Evolutionary conservation across 2,113 vertebrate genomes (phyloP).

Genomic region (Aplodontia rufa): DNA sequence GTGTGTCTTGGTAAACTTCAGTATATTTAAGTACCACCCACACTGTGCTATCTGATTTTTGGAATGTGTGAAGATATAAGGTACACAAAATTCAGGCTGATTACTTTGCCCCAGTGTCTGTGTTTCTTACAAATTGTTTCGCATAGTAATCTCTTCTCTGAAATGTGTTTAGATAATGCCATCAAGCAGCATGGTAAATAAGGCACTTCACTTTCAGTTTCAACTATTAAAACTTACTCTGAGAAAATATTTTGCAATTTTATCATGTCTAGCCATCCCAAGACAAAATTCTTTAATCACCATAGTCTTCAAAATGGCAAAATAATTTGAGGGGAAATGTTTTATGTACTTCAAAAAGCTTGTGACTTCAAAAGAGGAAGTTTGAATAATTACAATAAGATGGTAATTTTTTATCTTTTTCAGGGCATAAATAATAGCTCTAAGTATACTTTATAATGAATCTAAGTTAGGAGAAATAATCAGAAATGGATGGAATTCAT

Average conservation of each 20-base stretch:
- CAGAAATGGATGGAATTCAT: neutral
- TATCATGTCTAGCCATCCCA: neutral
- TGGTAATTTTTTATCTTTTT: neutral
- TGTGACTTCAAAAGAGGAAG: neutral
- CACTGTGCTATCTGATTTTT: conserved; percentile 18
- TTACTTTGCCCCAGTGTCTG: conserved; percentile 53
- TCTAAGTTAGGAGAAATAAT: conserved; percentile 33
- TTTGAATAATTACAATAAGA: neutral
- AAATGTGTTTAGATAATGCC: neutral
- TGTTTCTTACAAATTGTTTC: neutral
- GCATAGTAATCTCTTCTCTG: conserved; percentile 15
- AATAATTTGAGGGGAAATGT: neutral
- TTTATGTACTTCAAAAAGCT: conserved; percentile 3
- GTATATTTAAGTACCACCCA: neutral
- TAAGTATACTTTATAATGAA: neutral
- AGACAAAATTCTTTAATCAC: neutral
- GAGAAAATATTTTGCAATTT: conserved; percentile 45
- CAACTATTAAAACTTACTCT: neutral
- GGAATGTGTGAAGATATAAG: conserved; percentile 47
- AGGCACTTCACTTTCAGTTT: neutral
- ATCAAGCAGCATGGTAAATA: neutral
- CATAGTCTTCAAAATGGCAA: neutral
- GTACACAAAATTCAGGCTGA: conserved; percentile 33
- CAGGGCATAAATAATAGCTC: neutral
- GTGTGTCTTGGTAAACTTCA: neutral